phyloP scores from a whole-genome alignment of 2,888 invertebrate species.

The Apotomis betuletana region DNA sequence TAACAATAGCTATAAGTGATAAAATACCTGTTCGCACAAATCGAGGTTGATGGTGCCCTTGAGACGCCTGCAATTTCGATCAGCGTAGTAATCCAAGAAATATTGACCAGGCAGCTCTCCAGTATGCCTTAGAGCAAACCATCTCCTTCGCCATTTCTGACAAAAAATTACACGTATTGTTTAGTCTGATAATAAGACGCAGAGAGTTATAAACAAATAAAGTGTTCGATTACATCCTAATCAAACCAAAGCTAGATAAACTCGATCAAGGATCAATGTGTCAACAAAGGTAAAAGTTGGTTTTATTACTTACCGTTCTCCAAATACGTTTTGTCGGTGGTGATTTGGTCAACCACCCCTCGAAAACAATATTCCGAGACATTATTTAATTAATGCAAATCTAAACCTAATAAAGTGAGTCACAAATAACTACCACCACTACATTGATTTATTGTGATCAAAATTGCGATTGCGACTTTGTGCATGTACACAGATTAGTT shows the following conservation, averaged over 20 bases:
- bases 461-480: too few relatives aligned
- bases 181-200: not conserved
- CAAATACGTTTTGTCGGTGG: slow-evolving; percentile 96
- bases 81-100: slow-evolving; percentile 96
- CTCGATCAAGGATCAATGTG: slow-evolving; percentile 52
- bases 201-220: not conserved
- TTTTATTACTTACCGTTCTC: slow-evolving; percentile 91
- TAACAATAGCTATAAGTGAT: not conserved
- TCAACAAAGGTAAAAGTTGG: slow-evolving; percentile 64
- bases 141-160: slow-evolving; percentile 97
- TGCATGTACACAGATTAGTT: slow-evolving; percentile 31
- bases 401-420: slow-evolving; percentile 55
- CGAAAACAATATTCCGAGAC: slow-evolving; percentile 89
- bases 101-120: slow-evolving; percentile 97
- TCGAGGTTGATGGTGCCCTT: slow-evolving; percentile 97
- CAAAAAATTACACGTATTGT: not conserved
- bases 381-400: slow-evolving; percentile 54
- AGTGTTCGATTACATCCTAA: slow-evolving; percentile 43
- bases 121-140: slow-evolving; percentile 95
- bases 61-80: slow-evolving; percentile 91
- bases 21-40: slow-evolving; percentile 95
- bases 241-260: slow-evolving; percentile 47
- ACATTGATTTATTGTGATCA: slow-evolving; percentile 46
- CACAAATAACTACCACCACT: slow-evolving; percentile 55
- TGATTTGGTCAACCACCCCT: slow-evolving; percentile 98